Evolutionary conservation across 2,888 invertebrate genomes (phyloP).

Genomic region (Carpatolechia fugitivella): DNA sequence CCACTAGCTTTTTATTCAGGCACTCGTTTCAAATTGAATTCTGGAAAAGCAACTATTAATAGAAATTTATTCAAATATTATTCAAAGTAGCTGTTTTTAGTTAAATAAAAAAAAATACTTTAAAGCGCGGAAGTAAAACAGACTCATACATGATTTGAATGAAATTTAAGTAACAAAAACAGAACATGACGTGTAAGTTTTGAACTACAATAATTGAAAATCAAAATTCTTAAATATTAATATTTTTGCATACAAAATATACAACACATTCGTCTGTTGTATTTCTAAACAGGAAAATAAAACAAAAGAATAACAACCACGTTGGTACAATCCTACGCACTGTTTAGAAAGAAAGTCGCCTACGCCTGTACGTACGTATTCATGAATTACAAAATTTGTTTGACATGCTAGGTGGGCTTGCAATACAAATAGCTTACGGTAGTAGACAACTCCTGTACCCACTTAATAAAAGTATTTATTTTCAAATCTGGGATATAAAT

Average conservation of each 20-base stretch:
- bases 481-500: no score
- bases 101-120: background rate
- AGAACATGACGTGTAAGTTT: no score
- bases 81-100: constrained; percentile 6
- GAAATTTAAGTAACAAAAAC: no score
- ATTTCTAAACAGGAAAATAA: constrained; percentile 44
- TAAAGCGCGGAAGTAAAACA: no score
- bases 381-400: constrained; percentile 52
- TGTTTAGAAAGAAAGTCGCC: constrained; percentile 46
- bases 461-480: background rate
- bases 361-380: constrained; percentile 42
- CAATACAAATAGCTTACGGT: constrained; percentile 58
- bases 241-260: constrained; percentile 60
- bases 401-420: constrained; percentile 53
- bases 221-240: constrained; percentile 39
- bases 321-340: constrained; percentile 51
- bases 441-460: constrained; percentile 27
- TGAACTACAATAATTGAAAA: constrained; percentile 28
- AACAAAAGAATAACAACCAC: constrained; percentile 62
- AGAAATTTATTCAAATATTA: constrained; percentile 35
- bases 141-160: no score
- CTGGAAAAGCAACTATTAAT: constrained; percentile 35
- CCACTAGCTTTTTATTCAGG: constrained; percentile 51
- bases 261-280: constrained; percentile 38
- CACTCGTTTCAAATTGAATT: constrained; percentile 43